These are phyloP conservation scores for Pimephales promelas DNA, from an alignment of 2,113 vertebrate genomes.

Conservation along the genomic window DNA sequence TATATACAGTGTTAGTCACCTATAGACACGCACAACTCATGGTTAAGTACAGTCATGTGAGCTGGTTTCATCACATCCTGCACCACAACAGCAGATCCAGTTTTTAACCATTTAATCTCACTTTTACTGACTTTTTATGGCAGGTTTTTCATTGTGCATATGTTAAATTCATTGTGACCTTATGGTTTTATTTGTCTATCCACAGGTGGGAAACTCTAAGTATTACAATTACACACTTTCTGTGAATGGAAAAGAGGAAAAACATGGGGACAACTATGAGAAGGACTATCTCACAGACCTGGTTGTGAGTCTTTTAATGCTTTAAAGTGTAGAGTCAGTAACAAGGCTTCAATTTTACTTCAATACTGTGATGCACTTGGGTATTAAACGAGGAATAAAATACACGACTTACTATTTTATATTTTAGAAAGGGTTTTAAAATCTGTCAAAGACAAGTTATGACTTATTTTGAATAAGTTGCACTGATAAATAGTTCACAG, in stretches of 20 bases:
- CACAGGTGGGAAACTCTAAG: slow-evolving; percentile 78
- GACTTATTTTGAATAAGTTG: not conserved
- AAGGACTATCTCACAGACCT: slow-evolving; percentile 81
- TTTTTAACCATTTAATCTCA: not conserved
- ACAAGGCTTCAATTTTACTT: not conserved
- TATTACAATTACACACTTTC: slow-evolving; percentile 84
- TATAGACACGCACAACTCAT: not conserved
- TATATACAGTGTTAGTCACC: not conserved
- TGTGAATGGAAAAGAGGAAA: slow-evolving; percentile 74
- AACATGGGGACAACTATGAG: slow-evolving; percentile 72
- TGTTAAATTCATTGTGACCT: not conserved
- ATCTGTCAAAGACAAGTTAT: not conserved
- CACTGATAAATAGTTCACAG: not conserved
- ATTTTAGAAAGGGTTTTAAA: not conserved
- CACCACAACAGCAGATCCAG: not conserved
- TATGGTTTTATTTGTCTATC: not conserved
- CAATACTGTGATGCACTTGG: not conserved
- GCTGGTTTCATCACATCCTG: not conserved
- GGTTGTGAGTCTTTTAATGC: slow-evolving; percentile 68
- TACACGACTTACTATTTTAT: not conserved
- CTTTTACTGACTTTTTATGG: not conserved
- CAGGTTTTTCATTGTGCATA: not conserved
- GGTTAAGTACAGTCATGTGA: not conserved
- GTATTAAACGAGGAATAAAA: not conserved
- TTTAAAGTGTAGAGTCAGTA: not conserved